Evolutionary conservation across 2,888 invertebrate genomes (phyloP).

Genomic region (Nomada fabriciana): DNA sequence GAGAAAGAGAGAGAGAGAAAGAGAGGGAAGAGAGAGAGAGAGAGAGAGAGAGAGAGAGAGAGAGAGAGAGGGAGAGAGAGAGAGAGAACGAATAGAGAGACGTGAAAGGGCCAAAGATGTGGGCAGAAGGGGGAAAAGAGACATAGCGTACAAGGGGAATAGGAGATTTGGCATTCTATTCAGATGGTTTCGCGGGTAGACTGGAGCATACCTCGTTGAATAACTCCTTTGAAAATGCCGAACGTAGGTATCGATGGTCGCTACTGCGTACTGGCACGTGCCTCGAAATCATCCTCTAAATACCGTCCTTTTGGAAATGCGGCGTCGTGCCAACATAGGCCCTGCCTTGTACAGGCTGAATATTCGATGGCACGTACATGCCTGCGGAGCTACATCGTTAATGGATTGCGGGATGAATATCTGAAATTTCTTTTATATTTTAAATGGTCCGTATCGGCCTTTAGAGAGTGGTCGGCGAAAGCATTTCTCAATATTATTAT

Average conservation of each 20-base stretch:
- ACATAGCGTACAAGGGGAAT: conserved; percentile 19
- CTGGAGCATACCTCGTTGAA: conserved; percentile 72
- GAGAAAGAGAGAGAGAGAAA: not conserved
- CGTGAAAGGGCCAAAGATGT: conserved; percentile 12
- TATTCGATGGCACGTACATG: conserved; percentile 35
- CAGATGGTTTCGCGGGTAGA: conserved; percentile 68
- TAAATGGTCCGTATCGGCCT: not conserved
- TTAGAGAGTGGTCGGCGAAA: too few species aligned
- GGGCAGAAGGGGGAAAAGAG: not conserved
- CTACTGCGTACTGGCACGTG: conserved; percentile 74
- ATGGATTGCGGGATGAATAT: conserved; percentile 45
- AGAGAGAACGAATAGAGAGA: not conserved
- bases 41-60: conserved; percentile 6
- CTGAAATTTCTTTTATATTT: conserved; percentile 46
- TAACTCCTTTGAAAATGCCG: conserved; percentile 75
- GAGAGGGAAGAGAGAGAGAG: conserved; percentile 10
- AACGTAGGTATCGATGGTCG: conserved; percentile 70
- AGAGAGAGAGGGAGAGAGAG: conserved; percentile 20
- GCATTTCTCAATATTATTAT: too few species aligned
- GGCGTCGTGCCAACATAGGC: conserved; percentile 53
- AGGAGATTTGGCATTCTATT: conserved; percentile 72
- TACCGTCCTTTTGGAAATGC: conserved; percentile 64
- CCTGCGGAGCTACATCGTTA: conserved; percentile 32
- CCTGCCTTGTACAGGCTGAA: conserved; percentile 31
- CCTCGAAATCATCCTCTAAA: conserved; percentile 73